Evolutionary conservation across 2,113 vertebrate species (phyloP).

Genomic region (Gulo gulo): DNA sequence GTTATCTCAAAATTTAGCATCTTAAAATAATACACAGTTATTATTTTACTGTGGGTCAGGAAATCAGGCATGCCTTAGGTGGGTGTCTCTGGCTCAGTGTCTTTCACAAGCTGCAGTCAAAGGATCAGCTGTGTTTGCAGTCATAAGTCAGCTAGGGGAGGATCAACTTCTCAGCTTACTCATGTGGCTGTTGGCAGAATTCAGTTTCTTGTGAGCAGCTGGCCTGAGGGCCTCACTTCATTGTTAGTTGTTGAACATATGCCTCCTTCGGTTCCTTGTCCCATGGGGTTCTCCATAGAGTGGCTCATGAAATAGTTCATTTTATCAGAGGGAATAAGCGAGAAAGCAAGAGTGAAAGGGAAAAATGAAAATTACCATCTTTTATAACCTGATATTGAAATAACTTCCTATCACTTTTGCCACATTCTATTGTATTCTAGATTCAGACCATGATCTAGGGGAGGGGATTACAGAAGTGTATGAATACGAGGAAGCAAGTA

Average conservation of each 20-base stretch:
- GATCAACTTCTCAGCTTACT: background rate
- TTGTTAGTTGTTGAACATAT: background rate
- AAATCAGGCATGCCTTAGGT: background rate
- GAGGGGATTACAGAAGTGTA: background rate
- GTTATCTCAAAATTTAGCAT: background rate
- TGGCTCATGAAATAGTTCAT: background rate
- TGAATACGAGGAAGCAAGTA: background rate
- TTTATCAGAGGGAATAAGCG: background rate
- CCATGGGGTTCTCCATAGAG: background rate
- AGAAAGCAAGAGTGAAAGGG: background rate
- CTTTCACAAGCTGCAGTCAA: background rate
- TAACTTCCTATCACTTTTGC: background rate
- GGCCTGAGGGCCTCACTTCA: background rate
- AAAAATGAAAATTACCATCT: background rate
- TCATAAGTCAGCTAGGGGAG: background rate
- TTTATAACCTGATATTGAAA: background rate
- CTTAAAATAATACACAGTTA: background rate
- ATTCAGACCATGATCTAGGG: background rate
- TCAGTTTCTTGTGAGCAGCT: background rate
- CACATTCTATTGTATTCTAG: background rate
- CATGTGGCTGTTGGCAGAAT: background rate
- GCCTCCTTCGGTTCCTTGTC: background rate
- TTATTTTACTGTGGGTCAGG: background rate
- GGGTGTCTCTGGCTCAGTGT: background rate
- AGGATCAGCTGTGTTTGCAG: background rate